phyloP scores from a whole-genome alignment of 2,113 vertebrate species.

The Laterallus jamaicensis region DNA sequence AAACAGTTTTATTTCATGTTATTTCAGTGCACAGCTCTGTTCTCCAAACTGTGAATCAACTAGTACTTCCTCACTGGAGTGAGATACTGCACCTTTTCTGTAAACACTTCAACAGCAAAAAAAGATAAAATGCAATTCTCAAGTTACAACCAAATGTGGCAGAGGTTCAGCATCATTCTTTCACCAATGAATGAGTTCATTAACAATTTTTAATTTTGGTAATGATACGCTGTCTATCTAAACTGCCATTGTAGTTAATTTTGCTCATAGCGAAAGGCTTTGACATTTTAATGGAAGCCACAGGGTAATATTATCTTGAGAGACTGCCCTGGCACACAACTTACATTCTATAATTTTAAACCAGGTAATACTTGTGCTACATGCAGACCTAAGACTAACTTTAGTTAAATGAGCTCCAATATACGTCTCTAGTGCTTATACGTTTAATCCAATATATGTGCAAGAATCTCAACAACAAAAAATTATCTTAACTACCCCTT shows the following conservation, averaged over 20 bases:
- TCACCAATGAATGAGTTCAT: background rate
- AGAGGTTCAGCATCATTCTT: background rate
- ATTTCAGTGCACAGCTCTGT: background rate
- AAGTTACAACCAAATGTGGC: background rate
- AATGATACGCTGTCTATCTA: background rate
- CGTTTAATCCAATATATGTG: background rate
- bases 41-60: background rate
- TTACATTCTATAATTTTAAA: background rate
- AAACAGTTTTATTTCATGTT: background rate
- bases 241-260: background rate
- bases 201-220: background rate
- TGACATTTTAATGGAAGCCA: background rate
- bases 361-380: background rate
- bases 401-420: background rate
- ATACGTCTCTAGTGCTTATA: background rate
- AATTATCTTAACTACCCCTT: background rate
- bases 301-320: background rate
- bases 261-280: background rate
- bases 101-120: background rate
- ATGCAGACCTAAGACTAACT: background rate
- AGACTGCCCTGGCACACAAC: rapidly evolving
- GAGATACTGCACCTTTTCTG: background rate
- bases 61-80: background rate
- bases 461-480: background rate
- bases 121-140: background rate